Evolutionary conservation across 1,140 invertebrate genomes (phyloP).

Genomic region (Drosophila santomea): DNA sequence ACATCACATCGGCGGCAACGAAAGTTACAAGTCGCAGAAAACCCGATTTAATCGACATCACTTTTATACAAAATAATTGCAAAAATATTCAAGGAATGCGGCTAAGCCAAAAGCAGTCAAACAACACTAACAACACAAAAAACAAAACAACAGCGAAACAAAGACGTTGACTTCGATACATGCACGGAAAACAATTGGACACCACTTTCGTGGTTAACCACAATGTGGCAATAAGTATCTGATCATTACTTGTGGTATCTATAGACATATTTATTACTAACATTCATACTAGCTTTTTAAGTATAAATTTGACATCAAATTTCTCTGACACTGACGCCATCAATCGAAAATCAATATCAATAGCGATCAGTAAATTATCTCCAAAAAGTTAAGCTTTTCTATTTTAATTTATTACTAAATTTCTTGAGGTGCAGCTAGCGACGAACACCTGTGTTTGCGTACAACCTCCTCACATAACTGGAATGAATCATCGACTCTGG

Average conservation of each 20-base stretch:
- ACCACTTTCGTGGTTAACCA: background rate
- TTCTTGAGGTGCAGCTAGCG: slow-evolving; percentile 11
- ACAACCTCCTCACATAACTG: slow-evolving; percentile 22
- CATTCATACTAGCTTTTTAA: no score
- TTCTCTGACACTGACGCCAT: no score
- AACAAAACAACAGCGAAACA: slow-evolving; percentile 6
- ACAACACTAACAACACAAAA: slow-evolving; percentile 29
- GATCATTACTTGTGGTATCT: background rate
- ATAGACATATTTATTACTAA: no score
- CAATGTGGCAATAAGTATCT: slow-evolving; percentile 1
- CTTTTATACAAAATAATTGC: slow-evolving; percentile 63
- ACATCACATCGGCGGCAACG: slow-evolving; percentile 16
- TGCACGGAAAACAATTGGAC: slow-evolving; percentile 18
- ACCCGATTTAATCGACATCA: slow-evolving; percentile 28
- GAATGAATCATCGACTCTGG: slow-evolving; percentile 58
- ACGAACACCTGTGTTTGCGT: slow-evolving; percentile 25
- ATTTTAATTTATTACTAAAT: background rate
- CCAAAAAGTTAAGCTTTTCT: background rate
- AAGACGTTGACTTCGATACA: slow-evolving; percentile 42
- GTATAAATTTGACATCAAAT: slow-evolving; percentile 1
- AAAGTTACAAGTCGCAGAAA: slow-evolving; percentile 28
- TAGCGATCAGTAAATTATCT: no score
- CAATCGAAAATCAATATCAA: background rate
- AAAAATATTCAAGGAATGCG: slow-evolving; percentile 73
- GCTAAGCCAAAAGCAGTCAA: slow-evolving; percentile 52